phyloP scores from a whole-genome alignment of 2,888 invertebrate genomes.

The Drosophila fulvimacula region DNA sequence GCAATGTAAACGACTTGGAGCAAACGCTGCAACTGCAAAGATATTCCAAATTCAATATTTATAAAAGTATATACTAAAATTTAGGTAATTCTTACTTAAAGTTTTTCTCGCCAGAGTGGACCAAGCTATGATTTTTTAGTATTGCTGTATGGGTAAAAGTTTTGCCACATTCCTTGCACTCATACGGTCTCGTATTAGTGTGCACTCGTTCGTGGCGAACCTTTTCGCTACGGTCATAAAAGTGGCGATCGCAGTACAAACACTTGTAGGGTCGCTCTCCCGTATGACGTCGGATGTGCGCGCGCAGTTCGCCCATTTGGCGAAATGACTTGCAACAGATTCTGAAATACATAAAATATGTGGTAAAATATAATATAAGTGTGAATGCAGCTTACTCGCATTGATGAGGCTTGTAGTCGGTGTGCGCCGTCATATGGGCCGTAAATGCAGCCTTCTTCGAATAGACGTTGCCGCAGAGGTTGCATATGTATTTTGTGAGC shows the following conservation, averaged over 20 bases:
- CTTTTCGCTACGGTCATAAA: constrained; percentile 71
- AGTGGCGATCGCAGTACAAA: constrained; percentile 75
- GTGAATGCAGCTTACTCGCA: constrained; percentile 78
- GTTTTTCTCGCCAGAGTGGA: constrained; percentile 70
- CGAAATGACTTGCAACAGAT: constrained; percentile 81
- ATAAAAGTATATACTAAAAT: too few relatives aligned
- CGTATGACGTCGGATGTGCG: constrained; percentile 84
- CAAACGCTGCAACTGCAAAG: constrained; percentile 76
- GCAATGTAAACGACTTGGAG: constrained; percentile 80
- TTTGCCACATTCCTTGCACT: constrained; percentile 80
- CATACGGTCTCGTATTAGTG: constrained; percentile 82
- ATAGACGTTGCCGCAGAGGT: constrained; percentile 82
- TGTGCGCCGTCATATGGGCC: constrained; percentile 80
- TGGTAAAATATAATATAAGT: neutral
- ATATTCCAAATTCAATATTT: neutral
- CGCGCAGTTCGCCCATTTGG: constrained; percentile 82
- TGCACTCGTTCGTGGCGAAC: constrained; percentile 76
- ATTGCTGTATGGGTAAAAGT: constrained; percentile 81
- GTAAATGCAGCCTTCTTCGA: constrained; percentile 74
- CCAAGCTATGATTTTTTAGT: constrained; percentile 78
- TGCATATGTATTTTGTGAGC: constrained; percentile 67
- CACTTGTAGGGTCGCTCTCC: constrained; percentile 83
- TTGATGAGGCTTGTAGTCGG: constrained; percentile 81
- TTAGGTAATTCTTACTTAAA: constrained; percentile 45
- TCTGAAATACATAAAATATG: constrained; percentile 46